phyloP scores from a whole-genome alignment of 2,797 vertebrate genomes.

The Dallia pectoralis region DNA sequence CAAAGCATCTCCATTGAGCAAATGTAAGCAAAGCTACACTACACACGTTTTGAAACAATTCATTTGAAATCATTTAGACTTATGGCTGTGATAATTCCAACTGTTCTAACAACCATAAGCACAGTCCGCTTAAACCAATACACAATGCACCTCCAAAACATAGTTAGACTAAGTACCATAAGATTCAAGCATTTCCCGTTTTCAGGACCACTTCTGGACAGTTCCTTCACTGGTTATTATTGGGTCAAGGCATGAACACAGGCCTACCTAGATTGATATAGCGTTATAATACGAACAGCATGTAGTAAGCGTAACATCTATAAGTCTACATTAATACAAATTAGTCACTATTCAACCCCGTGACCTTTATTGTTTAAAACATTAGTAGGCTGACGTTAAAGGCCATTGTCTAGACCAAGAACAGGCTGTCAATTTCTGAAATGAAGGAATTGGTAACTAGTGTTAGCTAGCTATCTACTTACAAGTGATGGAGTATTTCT shows the following conservation, averaged over 20 bases:
- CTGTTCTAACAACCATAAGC: too few relatives aligned
- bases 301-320: conserved; percentile 12
- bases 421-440: not conserved
- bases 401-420: not conserved
- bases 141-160: not conserved
- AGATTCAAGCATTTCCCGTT: conserved; percentile 51
- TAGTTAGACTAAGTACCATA: conserved; percentile 20
- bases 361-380: too few relatives aligned
- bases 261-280: conserved; percentile 59
- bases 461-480: conserved; percentile 41
- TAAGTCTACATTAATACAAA: too few relatives aligned
- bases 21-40: conserved; percentile 9
- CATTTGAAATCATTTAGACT: not conserved
- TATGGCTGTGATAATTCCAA: not conserved
- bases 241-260: conserved; percentile 56
- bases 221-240: conserved; percentile 62
- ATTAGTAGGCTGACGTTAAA: not conserved
- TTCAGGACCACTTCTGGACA: conserved; percentile 75
- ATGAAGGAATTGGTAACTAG: conserved; percentile 8
- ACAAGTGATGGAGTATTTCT: conserved; percentile 70
- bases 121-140: not conserved
- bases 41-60: conserved; percentile 28
- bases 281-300: not conserved
- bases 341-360: too few relatives aligned
- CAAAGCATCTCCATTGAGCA: not conserved